Conservation (phyloP, 2,888 invertebrate species). For the Pseudanteris insignis region DNA sequence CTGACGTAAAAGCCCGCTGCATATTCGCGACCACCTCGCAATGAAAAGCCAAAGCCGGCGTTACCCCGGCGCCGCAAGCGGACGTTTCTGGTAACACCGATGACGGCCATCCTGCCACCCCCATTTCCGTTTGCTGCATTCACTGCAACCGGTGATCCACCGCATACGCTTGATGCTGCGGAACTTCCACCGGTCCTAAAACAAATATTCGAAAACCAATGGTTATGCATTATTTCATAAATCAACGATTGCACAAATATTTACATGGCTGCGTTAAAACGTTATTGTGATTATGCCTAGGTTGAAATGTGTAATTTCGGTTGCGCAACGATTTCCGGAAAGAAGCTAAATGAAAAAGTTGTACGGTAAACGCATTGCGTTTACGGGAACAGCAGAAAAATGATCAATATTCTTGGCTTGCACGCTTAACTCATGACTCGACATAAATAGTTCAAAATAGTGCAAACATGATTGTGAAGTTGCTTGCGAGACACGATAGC, state of each 20-base stretch:
- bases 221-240: too few species aligned
- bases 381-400: constrained; percentile 12
- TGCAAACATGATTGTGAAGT: neutral
- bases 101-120: constrained; percentile 69
- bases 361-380: constrained; percentile 3
- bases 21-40: constrained; percentile 89
- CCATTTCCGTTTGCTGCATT: constrained; percentile 61
- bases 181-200: constrained; percentile 61
- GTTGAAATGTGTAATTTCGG: too few species aligned
- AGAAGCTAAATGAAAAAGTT: too few species aligned
- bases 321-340: too few species aligned
- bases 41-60: constrained; percentile 81
- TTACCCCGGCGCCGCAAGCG: constrained; percentile 70
- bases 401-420: neutral
- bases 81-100: constrained; percentile 71
- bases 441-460: constrained; percentile 24
- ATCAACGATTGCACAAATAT: too few species aligned
- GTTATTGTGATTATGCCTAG: too few species aligned
- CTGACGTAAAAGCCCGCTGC: constrained; percentile 93
- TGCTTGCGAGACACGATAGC: constrained; percentile 2
- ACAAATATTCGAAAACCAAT: neutral
- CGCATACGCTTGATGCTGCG: constrained; percentile 54
- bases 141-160: constrained; percentile 54
- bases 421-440: constrained; percentile 19
- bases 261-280: too few species aligned